These are phyloP conservation scores for Bicyclus anynana DNA, from an alignment of 1,140 invertebrate species.

Conservation along the genomic window DNA sequence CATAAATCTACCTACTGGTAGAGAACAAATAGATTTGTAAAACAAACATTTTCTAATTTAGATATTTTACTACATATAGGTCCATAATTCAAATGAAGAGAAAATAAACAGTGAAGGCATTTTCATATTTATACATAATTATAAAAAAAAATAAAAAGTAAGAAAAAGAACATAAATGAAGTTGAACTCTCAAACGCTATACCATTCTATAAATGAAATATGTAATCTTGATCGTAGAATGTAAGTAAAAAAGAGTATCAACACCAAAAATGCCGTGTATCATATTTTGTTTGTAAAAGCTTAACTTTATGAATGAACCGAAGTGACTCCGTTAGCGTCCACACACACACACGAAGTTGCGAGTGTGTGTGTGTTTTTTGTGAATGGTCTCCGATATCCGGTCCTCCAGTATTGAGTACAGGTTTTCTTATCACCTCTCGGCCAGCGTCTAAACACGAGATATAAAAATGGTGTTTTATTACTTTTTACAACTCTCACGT, in stretches of 20 bases:
- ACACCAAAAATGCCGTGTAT: slow-evolving; percentile 5
- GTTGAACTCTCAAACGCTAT: background rate
- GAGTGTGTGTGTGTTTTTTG: slow-evolving; percentile 65
- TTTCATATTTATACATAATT: too few species aligned
- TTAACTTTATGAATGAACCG: slow-evolving; percentile 70
- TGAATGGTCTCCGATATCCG: slow-evolving; percentile 73
- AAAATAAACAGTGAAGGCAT: too few species aligned
- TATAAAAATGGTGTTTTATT: slow-evolving; percentile 76
- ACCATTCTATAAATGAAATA: background rate
- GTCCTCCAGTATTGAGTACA: slow-evolving; percentile 62
- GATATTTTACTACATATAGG: too few species aligned
- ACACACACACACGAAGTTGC: background rate
- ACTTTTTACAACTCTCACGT: slow-evolving; percentile 60
- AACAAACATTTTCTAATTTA: too few species aligned
- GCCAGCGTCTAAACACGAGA: slow-evolving; percentile 70
- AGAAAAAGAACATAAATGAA: background rate
- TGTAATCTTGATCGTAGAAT: background rate
- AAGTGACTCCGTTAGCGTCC: slow-evolving; percentile 27
- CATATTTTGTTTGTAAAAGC: slow-evolving; percentile 55
- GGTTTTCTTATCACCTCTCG: slow-evolving; percentile 72
- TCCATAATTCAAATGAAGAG: too few species aligned
- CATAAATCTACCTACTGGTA: too few species aligned
- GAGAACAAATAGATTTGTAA: too few species aligned
- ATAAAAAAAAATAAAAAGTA: too few species aligned
- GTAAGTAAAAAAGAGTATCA: background rate